phyloP scores from a whole-genome alignment of 2,113 vertebrate species.

The pig (Sus scrofa) region DNA sequence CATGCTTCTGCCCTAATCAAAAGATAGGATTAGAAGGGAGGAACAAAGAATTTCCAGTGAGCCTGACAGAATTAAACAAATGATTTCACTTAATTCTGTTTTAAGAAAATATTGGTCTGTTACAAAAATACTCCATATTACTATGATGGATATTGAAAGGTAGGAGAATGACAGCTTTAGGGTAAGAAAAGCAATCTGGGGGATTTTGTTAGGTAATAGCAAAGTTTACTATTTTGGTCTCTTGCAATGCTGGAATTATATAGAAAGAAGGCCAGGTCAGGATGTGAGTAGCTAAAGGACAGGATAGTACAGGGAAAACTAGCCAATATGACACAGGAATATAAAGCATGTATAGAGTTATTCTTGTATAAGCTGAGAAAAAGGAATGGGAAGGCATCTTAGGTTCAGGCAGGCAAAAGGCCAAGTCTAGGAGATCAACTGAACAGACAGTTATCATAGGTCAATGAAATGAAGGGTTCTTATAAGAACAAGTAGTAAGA shows the following conservation, averaged over 20 bases:
- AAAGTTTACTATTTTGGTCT: not conserved
- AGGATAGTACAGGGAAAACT: not conserved
- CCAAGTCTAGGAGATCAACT: not conserved
- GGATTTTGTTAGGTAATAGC: slow-evolving; percentile 24
- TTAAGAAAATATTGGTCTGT: slow-evolving; percentile 41
- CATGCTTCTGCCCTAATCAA: not conserved
- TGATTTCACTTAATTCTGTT: slow-evolving; percentile 25
- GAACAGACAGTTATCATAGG: not conserved
- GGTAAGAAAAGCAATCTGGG: not conserved
- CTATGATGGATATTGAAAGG: not conserved
- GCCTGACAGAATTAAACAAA: not conserved
- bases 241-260: not conserved
- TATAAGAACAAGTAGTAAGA: slow-evolving; percentile 7
- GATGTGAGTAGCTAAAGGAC: not conserved
- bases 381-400: not conserved
- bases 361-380: not conserved
- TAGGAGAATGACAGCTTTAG: not conserved
- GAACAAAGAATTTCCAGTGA: not conserved
- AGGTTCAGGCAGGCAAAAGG: not conserved
- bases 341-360: not conserved
- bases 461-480: not conserved
- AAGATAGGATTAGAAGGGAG: not conserved
- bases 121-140: not conserved
- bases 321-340: not conserved
- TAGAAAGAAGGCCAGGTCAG: not conserved